Conservation (phyloP, 2,797 vertebrate species). For the Benthosema pterotum region DNA sequence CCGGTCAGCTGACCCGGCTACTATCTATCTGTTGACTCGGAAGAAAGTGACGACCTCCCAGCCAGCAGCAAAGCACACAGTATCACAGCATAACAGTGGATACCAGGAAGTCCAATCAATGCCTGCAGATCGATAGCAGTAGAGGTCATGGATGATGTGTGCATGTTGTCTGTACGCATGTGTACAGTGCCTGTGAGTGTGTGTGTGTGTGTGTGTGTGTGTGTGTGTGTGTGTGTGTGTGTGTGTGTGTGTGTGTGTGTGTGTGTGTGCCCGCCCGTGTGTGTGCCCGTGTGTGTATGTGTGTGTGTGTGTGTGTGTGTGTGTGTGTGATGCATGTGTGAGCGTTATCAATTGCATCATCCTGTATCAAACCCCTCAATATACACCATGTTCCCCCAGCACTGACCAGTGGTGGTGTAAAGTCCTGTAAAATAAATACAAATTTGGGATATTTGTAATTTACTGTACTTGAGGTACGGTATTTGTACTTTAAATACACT, state of each 20-base stretch:
- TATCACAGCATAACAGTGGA: conserved; percentile 36
- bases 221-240: conserved; percentile 4
- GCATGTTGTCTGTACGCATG: neutral
- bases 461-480: too few relatives aligned
- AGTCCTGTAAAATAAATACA: too few relatives aligned
- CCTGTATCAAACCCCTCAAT: conserved; percentile 55
- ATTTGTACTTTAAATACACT: too few relatives aligned
- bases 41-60: conserved; percentile 41
- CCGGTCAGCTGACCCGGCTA: conserved; percentile 9
- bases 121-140: conserved; percentile 49
- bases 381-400: conserved; percentile 31
- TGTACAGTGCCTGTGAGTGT: too few relatives aligned
- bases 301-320: conserved; percentile 19
- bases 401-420: neutral
- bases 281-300: conserved; percentile 12
- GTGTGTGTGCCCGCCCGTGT: neutral
- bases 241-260: neutral
- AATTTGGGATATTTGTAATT: too few relatives aligned
- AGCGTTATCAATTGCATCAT: conserved; percentile 30
- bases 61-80: conserved; percentile 40
- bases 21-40: conserved; percentile 22
- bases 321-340: conserved; percentile 30
- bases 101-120: conserved; percentile 48
- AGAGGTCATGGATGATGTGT: conserved; percentile 58
- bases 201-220: conserved; percentile 4